phyloP scores from a whole-genome alignment of 2,797 vertebrate species.

The Siniperca undulata region DNA sequence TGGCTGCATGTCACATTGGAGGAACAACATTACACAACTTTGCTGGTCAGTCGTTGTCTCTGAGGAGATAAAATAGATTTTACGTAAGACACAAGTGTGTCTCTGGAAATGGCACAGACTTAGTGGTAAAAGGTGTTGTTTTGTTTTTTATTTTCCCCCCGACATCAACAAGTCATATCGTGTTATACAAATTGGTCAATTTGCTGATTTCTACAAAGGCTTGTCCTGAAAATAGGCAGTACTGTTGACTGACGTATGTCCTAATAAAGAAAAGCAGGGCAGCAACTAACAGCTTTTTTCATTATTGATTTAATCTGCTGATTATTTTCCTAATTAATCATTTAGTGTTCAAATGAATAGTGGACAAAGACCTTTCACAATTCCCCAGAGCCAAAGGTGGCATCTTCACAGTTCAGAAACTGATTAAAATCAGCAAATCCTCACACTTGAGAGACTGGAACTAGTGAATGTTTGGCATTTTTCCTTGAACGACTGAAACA shows the following conservation, averaged over 20 bases:
- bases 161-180: not conserved
- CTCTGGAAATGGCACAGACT: not conserved
- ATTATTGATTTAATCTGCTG: not conserved
- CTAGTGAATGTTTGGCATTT: not conserved
- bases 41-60: conserved; percentile 86
- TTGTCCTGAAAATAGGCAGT: not conserved
- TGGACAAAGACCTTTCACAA: not conserved
- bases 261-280: not conserved
- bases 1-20: conserved; percentile 95
- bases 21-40: conserved; percentile 95
- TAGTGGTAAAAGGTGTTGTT: not conserved
- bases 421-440: not conserved
- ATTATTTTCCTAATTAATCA: not conserved
- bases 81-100: not conserved
- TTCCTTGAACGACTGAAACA: not conserved
- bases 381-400: not conserved
- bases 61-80: not conserved
- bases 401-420: not conserved
- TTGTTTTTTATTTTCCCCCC: not conserved
- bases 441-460: not conserved
- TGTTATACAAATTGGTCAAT: not conserved
- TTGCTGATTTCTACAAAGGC: not conserved
- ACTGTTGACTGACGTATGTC: not conserved
- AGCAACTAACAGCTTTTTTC: not conserved
- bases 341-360: not conserved